A percentile compares a stretch with the other conserved stretches of the same genome.
phyloP scores from a whole-genome alignment of 2,797 vertebrate genomes.

The Varecia variegata region DNA sequence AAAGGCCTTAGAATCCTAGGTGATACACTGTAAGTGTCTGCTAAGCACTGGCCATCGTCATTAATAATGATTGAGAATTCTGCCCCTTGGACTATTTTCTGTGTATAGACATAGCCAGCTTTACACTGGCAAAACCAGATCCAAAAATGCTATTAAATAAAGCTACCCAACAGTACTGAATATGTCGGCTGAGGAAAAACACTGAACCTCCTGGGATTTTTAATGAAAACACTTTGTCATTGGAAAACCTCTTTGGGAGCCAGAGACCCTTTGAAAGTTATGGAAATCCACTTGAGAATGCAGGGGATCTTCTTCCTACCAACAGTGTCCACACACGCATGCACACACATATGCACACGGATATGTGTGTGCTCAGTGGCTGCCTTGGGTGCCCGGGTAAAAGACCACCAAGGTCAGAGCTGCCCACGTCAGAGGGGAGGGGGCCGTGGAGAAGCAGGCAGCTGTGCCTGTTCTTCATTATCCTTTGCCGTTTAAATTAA shows the following conservation, averaged over 20 bases:
- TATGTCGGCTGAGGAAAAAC: neutral
- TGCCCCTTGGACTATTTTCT: neutral
- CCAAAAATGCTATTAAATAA: neutral
- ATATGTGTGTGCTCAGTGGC: neutral
- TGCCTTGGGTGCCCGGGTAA: neutral
- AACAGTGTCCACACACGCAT: too few species aligned
- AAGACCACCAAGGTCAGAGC: neutral
- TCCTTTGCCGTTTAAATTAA: neutral
- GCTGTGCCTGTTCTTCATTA: neutral
- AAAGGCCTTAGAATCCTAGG: neutral
- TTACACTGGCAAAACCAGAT: neutral
- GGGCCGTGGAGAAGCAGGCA: too few species aligned
- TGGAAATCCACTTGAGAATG: neutral
- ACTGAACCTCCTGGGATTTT: neutral
- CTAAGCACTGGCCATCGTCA: neutral
- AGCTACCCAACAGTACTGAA: neutral
- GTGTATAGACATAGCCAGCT: neutral
- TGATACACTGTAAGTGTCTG: neutral
- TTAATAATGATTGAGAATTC: neutral
- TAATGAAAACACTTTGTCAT: neutral
- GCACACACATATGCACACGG: too few species aligned
- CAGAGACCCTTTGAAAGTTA: neutral
- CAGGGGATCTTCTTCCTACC: neutral
- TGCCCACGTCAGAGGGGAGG: fast-evolving
- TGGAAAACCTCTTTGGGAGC: neutral